Evolutionary conservation across 2,797 vertebrate genomes (phyloP), one percentile per base, ranked within the genome.

Genomic region (Mico argentatus): DNA sequence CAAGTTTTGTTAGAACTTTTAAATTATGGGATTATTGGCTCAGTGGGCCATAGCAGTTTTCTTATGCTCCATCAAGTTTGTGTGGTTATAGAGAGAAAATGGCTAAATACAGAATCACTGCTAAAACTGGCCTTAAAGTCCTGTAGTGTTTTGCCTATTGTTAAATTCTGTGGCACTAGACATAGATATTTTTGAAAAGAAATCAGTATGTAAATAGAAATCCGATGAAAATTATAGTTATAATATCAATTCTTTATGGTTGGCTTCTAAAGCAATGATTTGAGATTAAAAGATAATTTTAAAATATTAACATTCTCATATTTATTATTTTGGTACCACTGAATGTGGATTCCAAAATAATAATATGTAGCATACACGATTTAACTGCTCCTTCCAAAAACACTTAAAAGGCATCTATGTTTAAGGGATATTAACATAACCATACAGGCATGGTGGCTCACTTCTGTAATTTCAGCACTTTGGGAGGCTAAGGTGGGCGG

Each of bases 11-110:
- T 88, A 91, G 77, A 89, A 98, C 75, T 97, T 98, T 88, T 83
- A 24, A 93, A 98, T 94, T 97, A 94, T 81, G 48, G 75, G 92
- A 97, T 97, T 93, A 61, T 7, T 85, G 96, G 76, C 72, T 95
- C 72, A 73, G 89, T 92, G 95, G 97, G 81, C 87, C 77, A 64
- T 9, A 97, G 92, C 73, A 50, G 24, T 46, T 91, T 97, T 88
- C 92, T 87, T 91, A 91, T 30, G 73, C 67, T 87, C 88, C 84
- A 80, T 76, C 90, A 91, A 73, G 80, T 97, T 81, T 3, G 17
- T 30, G 80, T 70, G 95, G 77, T 39, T 36, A 67, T 8, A 93
- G 57, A 79, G 84, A 96, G 26, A 41, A 97, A 97, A 95, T 73
- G 55, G 96, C 77, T 73, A 97, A 95, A 97, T 81, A 48, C 61